phyloP scores from a whole-genome alignment of 1,140 invertebrate genomes.

The Alviniconcha marisindica region DNA sequence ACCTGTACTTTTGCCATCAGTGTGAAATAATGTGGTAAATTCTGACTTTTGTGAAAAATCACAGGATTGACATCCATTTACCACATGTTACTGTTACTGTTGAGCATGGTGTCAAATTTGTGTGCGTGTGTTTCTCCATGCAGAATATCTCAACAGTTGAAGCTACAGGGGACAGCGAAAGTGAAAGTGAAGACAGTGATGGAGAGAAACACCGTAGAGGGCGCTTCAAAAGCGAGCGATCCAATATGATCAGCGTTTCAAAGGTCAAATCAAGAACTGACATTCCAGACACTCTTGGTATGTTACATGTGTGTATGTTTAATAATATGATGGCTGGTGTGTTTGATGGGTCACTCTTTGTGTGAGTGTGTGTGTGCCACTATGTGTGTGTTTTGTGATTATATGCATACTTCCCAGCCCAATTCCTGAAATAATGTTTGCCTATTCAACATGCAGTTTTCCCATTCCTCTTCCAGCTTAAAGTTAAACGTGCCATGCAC shows the following conservation, averaged over 20 bases:
- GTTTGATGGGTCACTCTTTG: not conserved
- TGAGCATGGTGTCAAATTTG: not conserved
- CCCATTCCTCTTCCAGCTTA: too few relatives aligned
- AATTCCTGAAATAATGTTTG: too few relatives aligned
- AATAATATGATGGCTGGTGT: not conserved
- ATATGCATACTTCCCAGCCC: too few relatives aligned
- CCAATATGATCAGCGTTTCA: slow-evolving; percentile 39
- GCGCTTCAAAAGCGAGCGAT: slow-evolving; percentile 45
- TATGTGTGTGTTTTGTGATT: not conserved
- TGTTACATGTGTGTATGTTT: not conserved
- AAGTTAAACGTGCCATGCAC: too few relatives aligned
- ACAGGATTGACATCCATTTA: not conserved
- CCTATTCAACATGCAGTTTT: too few relatives aligned
- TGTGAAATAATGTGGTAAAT: not conserved
- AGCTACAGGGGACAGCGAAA: slow-evolving; percentile 23
- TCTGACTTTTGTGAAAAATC: not conserved
- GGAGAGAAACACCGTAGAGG: slow-evolving; percentile 39
- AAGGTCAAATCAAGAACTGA: slow-evolving; percentile 41
- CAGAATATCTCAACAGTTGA: not conserved
- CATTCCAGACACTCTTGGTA: slow-evolving; percentile 48
- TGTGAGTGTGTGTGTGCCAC: not conserved
- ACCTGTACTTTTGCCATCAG: too few relatives aligned
- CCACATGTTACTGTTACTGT: not conserved
- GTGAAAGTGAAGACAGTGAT: slow-evolving; percentile 43
- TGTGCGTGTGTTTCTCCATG: not conserved